A percentile compares a stretch with the other conserved stretches of the same genome.
phyloP scores from a whole-genome alignment of 1,140 invertebrate genomes.

The Penaeus indicus region DNA sequence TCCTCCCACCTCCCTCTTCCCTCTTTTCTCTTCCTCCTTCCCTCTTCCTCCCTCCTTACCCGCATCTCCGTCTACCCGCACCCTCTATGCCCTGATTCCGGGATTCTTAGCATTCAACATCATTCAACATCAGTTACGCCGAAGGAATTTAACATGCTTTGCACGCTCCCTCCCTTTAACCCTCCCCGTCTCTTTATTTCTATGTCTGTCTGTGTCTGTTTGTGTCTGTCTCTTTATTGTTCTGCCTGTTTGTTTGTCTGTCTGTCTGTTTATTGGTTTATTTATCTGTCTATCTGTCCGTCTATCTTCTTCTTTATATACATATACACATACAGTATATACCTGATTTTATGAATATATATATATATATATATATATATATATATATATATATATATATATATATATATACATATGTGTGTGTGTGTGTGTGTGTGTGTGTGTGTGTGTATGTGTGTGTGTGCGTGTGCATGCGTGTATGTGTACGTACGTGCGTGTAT shows the following conservation, averaged over 20 bases:
- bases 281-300: no score
- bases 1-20: not conserved
- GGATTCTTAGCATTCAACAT: not conserved
- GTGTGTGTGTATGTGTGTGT: no score
- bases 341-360: not conserved
- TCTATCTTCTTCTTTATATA: no score
- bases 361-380: not conserved
- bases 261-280: no score
- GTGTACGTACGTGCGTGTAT: not conserved
- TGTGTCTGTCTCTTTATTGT: not conserved
- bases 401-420: no score
- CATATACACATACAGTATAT: no score
- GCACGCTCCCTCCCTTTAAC: not conserved
- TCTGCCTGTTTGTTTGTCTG: not conserved
- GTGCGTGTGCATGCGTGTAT: no score
- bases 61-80: not conserved
- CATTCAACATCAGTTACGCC: not conserved
- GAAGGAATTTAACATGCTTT: not conserved
- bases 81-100: not conserved
- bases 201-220: not conserved
- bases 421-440: no score
- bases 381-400: accelerated
- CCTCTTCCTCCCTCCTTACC: not conserved
- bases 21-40: not conserved
- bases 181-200: not conserved